These are phyloP conservation scores for Zosterops borbonicus DNA, from an alignment of 2,113 vertebrate genomes.

Conservation along the genomic window DNA sequence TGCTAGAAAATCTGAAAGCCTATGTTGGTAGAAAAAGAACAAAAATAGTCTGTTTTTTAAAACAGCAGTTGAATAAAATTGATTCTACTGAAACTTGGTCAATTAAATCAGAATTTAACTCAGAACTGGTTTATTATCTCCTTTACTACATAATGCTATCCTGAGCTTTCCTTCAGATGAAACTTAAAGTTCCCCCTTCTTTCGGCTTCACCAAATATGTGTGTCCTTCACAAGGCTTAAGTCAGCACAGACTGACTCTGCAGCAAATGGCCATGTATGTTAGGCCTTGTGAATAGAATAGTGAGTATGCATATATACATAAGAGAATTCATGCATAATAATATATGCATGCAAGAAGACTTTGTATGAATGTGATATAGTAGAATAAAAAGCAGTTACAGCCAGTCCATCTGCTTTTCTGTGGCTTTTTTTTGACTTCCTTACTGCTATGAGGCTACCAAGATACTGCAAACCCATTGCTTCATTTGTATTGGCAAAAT, in stretches of 20 bases:
- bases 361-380: neutral
- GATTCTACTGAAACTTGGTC: neutral
- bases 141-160: neutral
- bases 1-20: neutral
- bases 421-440: neutral
- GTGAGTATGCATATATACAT: neutral
- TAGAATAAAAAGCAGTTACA: neutral
- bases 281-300: neutral
- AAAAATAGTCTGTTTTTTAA: neutral
- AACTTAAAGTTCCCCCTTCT: neutral
- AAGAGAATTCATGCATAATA: neutral
- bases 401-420: neutral
- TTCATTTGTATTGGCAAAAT: neutral
- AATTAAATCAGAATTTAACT: neutral
- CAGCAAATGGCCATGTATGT: neutral
- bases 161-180: neutral
- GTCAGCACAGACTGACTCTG: neutral
- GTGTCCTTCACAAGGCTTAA: neutral
- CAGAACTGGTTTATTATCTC: neutral
- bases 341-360: neutral
- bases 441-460: neutral
- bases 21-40: neutral
- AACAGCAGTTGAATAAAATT: neutral
- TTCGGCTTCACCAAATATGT: neutral
- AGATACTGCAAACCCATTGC: neutral